Evolutionary conservation across 2,797 vertebrate genomes (phyloP).

Genomic region (Enteromius afrohamiltoni): DNA sequence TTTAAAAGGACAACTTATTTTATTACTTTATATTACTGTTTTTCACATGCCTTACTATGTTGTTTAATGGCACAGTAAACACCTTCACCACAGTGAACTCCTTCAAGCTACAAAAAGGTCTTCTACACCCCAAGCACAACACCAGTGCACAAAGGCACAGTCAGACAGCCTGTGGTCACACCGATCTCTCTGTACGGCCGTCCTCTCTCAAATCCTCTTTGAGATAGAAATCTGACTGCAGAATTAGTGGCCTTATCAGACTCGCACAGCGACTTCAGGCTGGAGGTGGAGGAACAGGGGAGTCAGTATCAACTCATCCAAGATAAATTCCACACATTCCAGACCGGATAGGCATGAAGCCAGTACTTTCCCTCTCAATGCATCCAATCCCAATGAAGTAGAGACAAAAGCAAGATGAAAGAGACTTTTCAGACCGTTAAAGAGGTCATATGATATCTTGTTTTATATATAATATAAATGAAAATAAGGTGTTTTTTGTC

Average conservation of each 20-base stretch:
- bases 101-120: slow-evolving; percentile 46
- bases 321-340: slow-evolving; percentile 77
- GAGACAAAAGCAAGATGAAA: slow-evolving; percentile 15
- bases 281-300: slow-evolving; percentile 50
- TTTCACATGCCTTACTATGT: not conserved
- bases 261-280: slow-evolving; percentile 53
- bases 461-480: too few species aligned
- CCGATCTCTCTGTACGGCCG: not conserved
- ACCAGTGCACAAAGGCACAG: not conserved
- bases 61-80: slow-evolving; percentile 6
- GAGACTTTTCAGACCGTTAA: not conserved
- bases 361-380: slow-evolving; percentile 64
- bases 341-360: slow-evolving; percentile 63
- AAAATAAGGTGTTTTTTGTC: not conserved
- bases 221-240: slow-evolving; percentile 37
- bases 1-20: not conserved
- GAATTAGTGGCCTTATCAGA: slow-evolving; percentile 51
- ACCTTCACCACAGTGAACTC: too few species aligned
- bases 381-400: slow-evolving; percentile 24
- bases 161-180: slow-evolving; percentile 43
- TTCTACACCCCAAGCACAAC: slow-evolving; percentile 11
- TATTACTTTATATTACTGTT: not conserved
- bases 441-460: not conserved
- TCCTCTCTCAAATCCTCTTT: slow-evolving; percentile 35
- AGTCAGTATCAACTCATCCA: slow-evolving; percentile 64